Evolutionary conservation across 2,888 invertebrate genomes (phyloP).

Genomic region (Sycophila texana): DNA sequence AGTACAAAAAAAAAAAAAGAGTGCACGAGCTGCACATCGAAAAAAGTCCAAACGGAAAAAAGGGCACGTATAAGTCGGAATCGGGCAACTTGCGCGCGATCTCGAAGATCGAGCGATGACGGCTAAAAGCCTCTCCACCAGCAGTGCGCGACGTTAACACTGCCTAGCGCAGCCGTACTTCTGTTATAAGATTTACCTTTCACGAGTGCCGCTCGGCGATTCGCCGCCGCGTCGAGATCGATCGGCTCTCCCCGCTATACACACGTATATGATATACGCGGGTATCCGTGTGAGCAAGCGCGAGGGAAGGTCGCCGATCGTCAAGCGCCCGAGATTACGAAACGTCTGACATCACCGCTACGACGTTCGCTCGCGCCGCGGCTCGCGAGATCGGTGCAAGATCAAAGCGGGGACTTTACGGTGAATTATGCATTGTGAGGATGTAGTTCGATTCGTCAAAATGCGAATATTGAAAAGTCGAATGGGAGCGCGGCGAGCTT

Average conservation of each 20-base stretch:
- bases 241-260: constrained; percentile 32
- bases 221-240: constrained; percentile 41
- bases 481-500: constrained; percentile 2
- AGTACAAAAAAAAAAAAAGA: constrained; percentile 2
- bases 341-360: constrained; percentile 46
- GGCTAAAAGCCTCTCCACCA: no score
- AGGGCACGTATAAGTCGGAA: constrained; percentile 18
- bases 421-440: constrained; percentile 52
- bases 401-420: constrained; percentile 40
- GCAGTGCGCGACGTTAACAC: not conserved
- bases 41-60: not conserved
- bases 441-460: constrained; percentile 43
- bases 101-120: constrained; percentile 20
- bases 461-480: constrained; percentile 1
- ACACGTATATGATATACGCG: not conserved
- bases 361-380: not conserved
- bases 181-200: constrained; percentile 51
- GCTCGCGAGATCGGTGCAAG: constrained; percentile 27
- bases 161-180: not conserved
- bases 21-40: not conserved
- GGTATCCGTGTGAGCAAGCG: not conserved
- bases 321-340: constrained; percentile 42
- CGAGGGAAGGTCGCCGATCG: constrained; percentile 52
- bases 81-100: constrained; percentile 22
- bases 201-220: constrained; percentile 37